Base-by-base conservation (phyloP, 1,140 invertebrate species). In the Drosophila lacertosa region DNA sequence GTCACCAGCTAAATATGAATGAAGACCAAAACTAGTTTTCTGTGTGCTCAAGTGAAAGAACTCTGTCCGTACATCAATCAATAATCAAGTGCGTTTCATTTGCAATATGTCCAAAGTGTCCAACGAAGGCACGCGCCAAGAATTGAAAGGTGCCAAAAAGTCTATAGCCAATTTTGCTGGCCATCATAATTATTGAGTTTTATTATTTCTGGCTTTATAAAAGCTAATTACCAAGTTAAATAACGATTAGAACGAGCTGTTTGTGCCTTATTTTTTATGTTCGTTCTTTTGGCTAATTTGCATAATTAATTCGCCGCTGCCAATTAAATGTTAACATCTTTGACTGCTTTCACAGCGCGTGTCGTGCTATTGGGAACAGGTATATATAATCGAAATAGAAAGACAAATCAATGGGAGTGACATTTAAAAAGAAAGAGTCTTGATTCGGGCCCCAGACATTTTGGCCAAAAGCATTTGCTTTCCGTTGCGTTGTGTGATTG, bases 211-310 rank as follows among this genome's bases (percentile, higher is more conserved):
- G 10, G 59, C 63, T 42, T 35, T 70, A 71, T 58, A 88, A 86
- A 81, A 77, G 65, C 74, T 81, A 88, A 86, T 86, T 88, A 81
- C 79, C 68, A 74, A 88, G 82, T 86, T 86, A 88, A 86, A 86
- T 65, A 88, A 88, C 74, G 82, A 86, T 86, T 75, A 88, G 81
- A 88, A 65, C 33, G 42, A 66, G 69, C 70, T 58, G 63, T 57
- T 37, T 60, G 75, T 55, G 35, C 29, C 51, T 22, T 47, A 44
- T 69, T 51, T 69, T 51, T 55, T 29, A 48, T 45, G 59, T 55
- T 54, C 29, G 54, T 66, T 58, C 42, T 58, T 11, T 66, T 35
- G 39, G 13, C 67, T 69, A 81, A 88, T 84, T 84, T 88, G 73
- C 84, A 84, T 84, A 84, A 84, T 67, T 57, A 82, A 84, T 88